Evolutionary conservation across 2,113 vertebrate species (phyloP).

Genomic region (Acanthisitta chloris): DNA sequence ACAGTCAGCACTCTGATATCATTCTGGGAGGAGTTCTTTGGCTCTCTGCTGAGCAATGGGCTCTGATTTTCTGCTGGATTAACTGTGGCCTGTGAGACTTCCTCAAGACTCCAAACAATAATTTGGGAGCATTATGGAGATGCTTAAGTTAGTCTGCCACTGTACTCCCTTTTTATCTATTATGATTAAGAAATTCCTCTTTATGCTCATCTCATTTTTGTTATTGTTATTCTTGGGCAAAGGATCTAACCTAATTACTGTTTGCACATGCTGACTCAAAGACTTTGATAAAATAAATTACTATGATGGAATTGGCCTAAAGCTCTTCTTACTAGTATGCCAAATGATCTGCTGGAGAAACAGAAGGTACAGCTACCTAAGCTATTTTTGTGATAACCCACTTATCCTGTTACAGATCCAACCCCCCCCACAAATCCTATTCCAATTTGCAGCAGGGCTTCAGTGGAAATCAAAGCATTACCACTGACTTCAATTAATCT

Average conservation of each 20-base stretch:
- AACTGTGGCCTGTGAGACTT: not conserved
- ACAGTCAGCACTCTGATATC: not conserved
- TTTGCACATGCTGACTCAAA: not conserved
- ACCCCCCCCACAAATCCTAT: not conserved
- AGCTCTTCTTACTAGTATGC: not conserved
- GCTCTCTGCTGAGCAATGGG: not conserved
- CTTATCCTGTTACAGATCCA: not conserved
- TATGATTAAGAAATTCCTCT: not conserved
- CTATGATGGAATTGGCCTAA: not conserved
- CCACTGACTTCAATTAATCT: not conserved
- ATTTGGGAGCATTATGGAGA: not conserved
- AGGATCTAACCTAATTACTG: not conserved
- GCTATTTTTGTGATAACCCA: not conserved
- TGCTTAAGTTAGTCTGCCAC: not conserved
- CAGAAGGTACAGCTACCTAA: not conserved
- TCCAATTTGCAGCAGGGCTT: not conserved
- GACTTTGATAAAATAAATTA: constrained; percentile 5
- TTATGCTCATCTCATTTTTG: not conserved
- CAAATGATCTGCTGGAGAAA: not conserved
- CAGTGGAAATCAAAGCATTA: not conserved
- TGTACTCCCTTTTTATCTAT: not conserved
- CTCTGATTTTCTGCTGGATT: not conserved
- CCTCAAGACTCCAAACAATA: not conserved
- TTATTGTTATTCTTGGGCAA: not conserved
- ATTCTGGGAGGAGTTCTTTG: not conserved